Percentiles rank a stretch among this genome's conserved stretches.
Evolutionary conservation across 2,113 vertebrate genomes (phyloP).

Genomic region (Scytalopus superciliaris): DNA sequence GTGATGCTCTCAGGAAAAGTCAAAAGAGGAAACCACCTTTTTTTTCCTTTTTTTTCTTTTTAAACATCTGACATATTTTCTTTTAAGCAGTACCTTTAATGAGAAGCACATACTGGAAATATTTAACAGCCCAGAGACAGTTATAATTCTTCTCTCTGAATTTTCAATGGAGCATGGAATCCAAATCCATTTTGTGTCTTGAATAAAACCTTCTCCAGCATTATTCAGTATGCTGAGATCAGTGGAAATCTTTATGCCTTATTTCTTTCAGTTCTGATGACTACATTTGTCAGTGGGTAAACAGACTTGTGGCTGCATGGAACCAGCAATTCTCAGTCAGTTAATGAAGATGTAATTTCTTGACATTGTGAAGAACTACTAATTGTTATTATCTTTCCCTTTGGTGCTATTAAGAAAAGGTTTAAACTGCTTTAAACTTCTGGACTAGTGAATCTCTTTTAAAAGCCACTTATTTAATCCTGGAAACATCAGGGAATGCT

Average conservation of each 20-base stretch:
- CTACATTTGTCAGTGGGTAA: neutral
- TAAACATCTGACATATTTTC: neutral
- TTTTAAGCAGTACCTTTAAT: neutral
- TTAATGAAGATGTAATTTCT: conserved; percentile 49
- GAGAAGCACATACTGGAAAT: neutral
- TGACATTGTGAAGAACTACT: conserved; percentile 23
- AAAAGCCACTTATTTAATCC: conserved; percentile 57
- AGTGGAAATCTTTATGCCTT: neutral
- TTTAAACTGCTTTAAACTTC: conserved; percentile 41
- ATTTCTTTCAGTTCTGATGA: neutral
- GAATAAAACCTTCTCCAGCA: neutral
- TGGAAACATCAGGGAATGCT: conserved; percentile 45
- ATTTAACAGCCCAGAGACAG: neutral
- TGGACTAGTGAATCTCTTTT: conserved; percentile 58
- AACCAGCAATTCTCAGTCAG: neutral
- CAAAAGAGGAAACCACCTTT: neutral
- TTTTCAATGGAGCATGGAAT: neutral
- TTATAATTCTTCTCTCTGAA: neutral
- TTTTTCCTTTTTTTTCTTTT: neutral
- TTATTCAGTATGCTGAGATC: neutral
- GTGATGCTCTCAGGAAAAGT: neutral
- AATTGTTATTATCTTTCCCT: conserved; percentile 32
- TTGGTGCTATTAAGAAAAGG: conserved; percentile 3
- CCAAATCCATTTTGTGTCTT: neutral
- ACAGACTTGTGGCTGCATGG: neutral